Conservation (phyloP, 2,113 vertebrate species). For the Oophaga pumilio region DNA sequence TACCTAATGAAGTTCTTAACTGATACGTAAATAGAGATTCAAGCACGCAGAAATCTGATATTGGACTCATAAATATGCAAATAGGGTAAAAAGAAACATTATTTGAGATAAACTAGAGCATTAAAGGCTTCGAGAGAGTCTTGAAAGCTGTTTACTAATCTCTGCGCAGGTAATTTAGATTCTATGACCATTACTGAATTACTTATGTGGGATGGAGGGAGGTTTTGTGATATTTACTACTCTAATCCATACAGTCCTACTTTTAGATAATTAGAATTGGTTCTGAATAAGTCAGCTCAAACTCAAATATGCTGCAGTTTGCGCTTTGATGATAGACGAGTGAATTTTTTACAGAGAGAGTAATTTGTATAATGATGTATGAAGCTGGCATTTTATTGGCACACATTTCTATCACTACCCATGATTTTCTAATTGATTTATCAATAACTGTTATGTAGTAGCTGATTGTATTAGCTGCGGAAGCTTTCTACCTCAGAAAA, state of each 20-base stretch:
- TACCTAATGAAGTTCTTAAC: not conserved
- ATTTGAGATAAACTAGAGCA: not conserved
- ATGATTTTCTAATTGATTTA: not conserved
- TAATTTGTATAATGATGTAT: not conserved
- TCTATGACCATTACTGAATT: constrained; percentile 33
- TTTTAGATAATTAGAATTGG: constrained; percentile 31
- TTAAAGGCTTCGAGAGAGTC: not conserved
- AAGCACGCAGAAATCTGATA: not conserved
- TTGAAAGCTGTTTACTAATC: constrained; percentile 1
- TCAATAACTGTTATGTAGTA: not conserved
- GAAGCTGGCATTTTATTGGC: not conserved
- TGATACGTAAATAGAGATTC: not conserved
- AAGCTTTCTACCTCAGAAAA: no score
- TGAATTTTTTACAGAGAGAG: not conserved
- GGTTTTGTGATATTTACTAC: constrained; percentile 21
- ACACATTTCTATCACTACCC: not conserved
- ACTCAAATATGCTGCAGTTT: not conserved
- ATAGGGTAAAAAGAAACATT: not conserved
- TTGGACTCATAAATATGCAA: not conserved
- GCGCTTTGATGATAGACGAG: not conserved
- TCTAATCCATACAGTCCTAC: constrained; percentile 19
- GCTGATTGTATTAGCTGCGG: no score
- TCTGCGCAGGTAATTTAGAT: constrained; percentile 26
- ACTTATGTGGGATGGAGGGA: not conserved
- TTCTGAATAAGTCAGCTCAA: not conserved